A percentile compares a stretch with the other conserved stretches of the same genome.
Conservation (phyloP, 2,888 invertebrate genomes). For the Crioceris asparagi region DNA sequence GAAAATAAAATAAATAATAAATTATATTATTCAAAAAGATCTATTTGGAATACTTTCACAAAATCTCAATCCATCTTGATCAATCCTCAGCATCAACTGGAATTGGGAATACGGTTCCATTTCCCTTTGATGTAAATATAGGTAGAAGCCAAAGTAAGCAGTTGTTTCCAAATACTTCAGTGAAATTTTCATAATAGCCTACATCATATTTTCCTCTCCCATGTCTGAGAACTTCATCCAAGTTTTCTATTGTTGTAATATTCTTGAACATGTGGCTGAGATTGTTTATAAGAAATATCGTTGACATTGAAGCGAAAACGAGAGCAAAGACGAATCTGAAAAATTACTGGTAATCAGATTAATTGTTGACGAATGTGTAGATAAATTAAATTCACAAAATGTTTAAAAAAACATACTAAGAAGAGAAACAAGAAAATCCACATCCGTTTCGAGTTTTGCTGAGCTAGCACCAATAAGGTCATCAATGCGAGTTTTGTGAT, state of each 20-base stretch:
- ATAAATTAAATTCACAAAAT: too few species aligned
- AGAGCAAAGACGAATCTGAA: not conserved
- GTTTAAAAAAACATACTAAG: too few species aligned
- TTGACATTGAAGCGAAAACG: not conserved
- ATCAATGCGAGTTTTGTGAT: too few species aligned
- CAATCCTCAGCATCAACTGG: not conserved
- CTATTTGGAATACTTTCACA: too few species aligned
- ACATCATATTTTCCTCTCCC: not conserved
- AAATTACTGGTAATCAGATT: too few species aligned
- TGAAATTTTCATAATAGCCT: not conserved
- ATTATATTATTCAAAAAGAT: too few species aligned
- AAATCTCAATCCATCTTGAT: too few species aligned
- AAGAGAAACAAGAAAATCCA: too few species aligned
- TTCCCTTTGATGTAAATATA: not conserved
- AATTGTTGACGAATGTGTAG: too few species aligned
- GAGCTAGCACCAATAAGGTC: too few species aligned
- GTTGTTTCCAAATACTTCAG: not conserved
- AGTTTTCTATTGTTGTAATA: not conserved
- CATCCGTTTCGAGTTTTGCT: too few species aligned
- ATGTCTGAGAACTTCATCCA: not conserved
- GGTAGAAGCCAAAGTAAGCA: conserved; percentile 1
- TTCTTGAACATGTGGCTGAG: not conserved
- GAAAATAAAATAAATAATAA: too few species aligned
- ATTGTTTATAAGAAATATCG: not conserved
- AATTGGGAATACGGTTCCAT: not conserved